Base-by-base conservation (phyloP, 2,888 invertebrate species). In the Limnephilus marmoratus region DNA sequence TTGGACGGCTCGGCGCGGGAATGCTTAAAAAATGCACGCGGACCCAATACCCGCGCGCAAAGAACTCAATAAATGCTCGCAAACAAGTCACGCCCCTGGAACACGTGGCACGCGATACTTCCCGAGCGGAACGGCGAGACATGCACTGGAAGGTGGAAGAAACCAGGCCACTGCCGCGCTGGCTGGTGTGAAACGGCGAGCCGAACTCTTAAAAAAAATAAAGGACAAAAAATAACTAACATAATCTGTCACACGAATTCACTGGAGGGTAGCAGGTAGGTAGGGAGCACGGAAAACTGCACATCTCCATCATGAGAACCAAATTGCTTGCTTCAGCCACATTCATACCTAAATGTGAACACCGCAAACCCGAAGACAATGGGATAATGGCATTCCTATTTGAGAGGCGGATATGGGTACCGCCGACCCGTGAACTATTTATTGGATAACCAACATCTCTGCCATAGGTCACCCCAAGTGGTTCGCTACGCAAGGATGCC, bases 1-100 rank as follows among this genome's bases (percentile, higher is more conserved):
- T n/a, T 45, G 41, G 81, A 31, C 31, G 49, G 81, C 90, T n/a
- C 90, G 49, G 85, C 81, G 80, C 85, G 81, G 37, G 34, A 81
- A 41, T 34, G n/a, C 81, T 37, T 53, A 29, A 31, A 89, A 80
- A 89, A 45, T 86, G n/a, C 83, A 34, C 83, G 83, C 83, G 18
- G 34, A 15, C 18, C 15, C 83, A 15, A 15, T 37, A 83, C 68
- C 18, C 68, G 68, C 24, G 18, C 24, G 24, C 68, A 18, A 18
- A 18, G 68, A 68, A 68, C 68, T 68, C 68, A 24, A 68, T 68
- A 68, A 68, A 13, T 37, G 83, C 83, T 31, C 83, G 37, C 34
- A 83, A 29, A 83, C 34, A 83, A 18, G 82, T 31, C 82, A 34
- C 34, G 83, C 83, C 34, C 37, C 34, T 83, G 37, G 15, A 15